Conservation (phyloP, 2,113 vertebrate species). For the Corythoichthys intestinalis region DNA sequence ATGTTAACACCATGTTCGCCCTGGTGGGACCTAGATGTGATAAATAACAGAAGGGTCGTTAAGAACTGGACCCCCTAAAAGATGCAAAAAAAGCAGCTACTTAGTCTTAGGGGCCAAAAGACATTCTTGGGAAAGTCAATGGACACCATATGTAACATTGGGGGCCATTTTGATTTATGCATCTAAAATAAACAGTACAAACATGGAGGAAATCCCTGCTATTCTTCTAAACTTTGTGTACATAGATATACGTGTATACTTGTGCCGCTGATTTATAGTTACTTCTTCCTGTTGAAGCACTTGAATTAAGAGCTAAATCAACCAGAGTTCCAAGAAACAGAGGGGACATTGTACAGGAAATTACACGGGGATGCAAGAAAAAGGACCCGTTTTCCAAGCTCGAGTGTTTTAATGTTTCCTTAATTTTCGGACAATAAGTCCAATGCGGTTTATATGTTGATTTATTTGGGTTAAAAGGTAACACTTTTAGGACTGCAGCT, state of each 20-base stretch:
- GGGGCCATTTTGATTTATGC: conserved; percentile 16
- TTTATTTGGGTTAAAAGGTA: too few species aligned
- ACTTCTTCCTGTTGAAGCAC: conserved; percentile 34
- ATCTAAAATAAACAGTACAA: conserved; percentile 28
- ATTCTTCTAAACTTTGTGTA: too few species aligned
- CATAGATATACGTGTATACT: background rate
- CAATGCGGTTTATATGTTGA: too few species aligned
- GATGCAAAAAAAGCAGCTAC: background rate
- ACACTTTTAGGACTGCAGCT: too few species aligned
- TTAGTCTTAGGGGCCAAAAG: background rate
- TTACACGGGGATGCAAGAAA: background rate
- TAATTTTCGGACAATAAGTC: too few species aligned
- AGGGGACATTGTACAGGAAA: background rate
- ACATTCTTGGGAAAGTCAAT: background rate
- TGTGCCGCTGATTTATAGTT: conserved; percentile 19
- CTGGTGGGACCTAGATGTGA: conserved; percentile 36
- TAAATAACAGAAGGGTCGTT: background rate
- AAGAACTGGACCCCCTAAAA: background rate
- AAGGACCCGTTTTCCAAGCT: too few species aligned
- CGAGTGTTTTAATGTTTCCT: too few species aligned
- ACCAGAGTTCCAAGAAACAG: background rate
- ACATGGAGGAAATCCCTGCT: conserved; percentile 14
- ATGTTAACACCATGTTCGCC: conserved; percentile 61
- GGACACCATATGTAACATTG: background rate
- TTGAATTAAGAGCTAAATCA: conserved; percentile 24